Percentiles rank a stretch among this genome's conserved stretches.
Evolutionary conservation across 1,140 invertebrate species (phyloP).

Genomic region (Euwallacea fornicatus): DNA sequence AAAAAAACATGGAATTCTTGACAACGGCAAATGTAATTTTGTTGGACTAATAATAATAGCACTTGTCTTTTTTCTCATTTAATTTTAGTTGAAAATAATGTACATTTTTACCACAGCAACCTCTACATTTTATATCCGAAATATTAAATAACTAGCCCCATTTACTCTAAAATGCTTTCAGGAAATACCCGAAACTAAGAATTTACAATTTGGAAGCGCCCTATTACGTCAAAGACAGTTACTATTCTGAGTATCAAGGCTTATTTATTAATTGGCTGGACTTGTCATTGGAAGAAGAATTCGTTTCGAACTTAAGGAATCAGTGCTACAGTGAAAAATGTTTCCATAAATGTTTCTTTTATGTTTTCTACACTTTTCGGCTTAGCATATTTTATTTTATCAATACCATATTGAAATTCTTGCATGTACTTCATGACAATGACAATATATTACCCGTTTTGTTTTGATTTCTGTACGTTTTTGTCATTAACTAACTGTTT

Average conservation of each 20-base stretch:
- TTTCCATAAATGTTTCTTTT: conserved; percentile 70
- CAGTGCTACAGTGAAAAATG: conserved; percentile 90
- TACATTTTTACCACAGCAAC: no score
- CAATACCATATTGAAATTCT: neutral
- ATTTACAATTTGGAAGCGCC: conserved; percentile 80
- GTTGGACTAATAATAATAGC: no score
- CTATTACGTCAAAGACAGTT: conserved; percentile 97
- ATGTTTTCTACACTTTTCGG: conserved; percentile 32
- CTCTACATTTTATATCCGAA: no score
- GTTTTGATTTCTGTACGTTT: no score
- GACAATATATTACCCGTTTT: conserved; percentile 19
- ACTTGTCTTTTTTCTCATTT: no score
- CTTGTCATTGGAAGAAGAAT: conserved; percentile 94
- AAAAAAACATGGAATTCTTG: no score
- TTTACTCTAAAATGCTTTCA: conserved; percentile 51
- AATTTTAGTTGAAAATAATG: no score
- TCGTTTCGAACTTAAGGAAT: conserved; percentile 80
- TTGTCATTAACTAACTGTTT: no score
- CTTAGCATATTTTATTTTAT: conserved; percentile 11
- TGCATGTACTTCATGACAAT: no score
- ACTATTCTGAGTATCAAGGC: conserved; percentile 90
- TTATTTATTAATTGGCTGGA: conserved; percentile 87
- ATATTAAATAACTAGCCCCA: no score
- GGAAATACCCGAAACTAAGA: conserved; percentile 80
- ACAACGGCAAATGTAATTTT: no score